phyloP scores from a whole-genome alignment of 2,113 vertebrate genomes.

The Tetrao urogallus region DNA sequence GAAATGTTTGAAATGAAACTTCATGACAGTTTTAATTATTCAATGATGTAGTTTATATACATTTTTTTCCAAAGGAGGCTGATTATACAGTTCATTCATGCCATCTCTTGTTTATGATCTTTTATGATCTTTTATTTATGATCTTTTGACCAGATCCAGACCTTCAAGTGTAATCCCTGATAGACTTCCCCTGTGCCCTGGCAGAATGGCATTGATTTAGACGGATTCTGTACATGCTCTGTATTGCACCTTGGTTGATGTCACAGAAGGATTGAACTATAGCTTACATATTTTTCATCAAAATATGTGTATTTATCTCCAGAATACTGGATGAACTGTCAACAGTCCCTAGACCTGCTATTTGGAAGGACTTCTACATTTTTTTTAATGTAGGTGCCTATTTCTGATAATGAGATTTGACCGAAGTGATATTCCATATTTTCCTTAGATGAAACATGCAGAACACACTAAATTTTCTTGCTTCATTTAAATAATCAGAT shows the following conservation, averaged over 20 bases:
- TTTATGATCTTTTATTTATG: constrained; percentile 25
- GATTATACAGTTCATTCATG: constrained; percentile 59
- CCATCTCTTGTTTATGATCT: constrained; percentile 25
- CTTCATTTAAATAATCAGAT: constrained; percentile 58
- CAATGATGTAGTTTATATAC: constrained; percentile 44
- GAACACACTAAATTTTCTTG: background rate
- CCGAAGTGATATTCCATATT: background rate
- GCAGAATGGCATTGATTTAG: constrained; percentile 1
- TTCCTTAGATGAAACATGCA: background rate
- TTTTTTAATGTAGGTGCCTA: background rate
- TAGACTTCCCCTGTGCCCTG: background rate
- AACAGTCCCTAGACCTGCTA: background rate
- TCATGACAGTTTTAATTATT: constrained; percentile 44
- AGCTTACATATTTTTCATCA: background rate
- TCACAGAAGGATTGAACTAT: background rate
- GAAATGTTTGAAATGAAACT: constrained; percentile 50
- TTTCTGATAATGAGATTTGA: background rate
- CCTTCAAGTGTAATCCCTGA: constrained; percentile 41
- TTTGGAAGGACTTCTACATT: background rate
- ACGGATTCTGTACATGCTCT: background rate
- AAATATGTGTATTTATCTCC: background rate
- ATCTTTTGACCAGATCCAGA: constrained; percentile 59
- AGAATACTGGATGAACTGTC: background rate
- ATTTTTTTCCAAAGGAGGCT: constrained; percentile 57
- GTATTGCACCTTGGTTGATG: background rate